These are phyloP conservation scores for Pseudomyrmex concolor DNA, from an alignment of 1,140 invertebrate genomes.

Conservation along the genomic window DNA sequence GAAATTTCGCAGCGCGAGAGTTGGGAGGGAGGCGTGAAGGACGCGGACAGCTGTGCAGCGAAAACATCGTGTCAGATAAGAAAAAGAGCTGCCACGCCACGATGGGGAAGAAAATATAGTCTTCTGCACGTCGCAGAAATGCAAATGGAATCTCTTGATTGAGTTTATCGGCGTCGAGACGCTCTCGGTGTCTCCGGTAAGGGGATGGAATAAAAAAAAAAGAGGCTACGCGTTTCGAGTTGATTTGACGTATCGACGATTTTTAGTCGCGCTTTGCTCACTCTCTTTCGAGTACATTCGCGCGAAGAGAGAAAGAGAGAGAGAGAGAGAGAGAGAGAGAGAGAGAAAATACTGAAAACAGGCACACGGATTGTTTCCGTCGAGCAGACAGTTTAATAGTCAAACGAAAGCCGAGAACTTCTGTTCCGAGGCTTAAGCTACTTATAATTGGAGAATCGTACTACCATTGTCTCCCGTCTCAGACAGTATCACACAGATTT, in stretches of 20 bases:
- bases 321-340: slow-evolving; percentile 12
- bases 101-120: slow-evolving; percentile 33
- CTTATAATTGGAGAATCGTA: slow-evolving; percentile 20
- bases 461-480: neutral
- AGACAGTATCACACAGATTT: neutral
- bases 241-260: slow-evolving; percentile 71
- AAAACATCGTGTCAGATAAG: slow-evolving; percentile 44
- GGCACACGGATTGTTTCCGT: slow-evolving; percentile 32
- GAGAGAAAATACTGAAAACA: slow-evolving; percentile 46
- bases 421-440: too few species aligned
- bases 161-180: slow-evolving; percentile 61
- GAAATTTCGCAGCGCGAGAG: slow-evolving; percentile 9
- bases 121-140: slow-evolving; percentile 53
- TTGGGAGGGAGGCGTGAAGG: neutral
- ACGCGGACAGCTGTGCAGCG: neutral
- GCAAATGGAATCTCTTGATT: slow-evolving; percentile 73
- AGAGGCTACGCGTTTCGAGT: neutral
- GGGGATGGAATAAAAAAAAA: slow-evolving; percentile 41
- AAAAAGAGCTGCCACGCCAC: slow-evolving; percentile 13
- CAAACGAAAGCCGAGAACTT: neutral
- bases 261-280: slow-evolving; percentile 43
- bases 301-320: slow-evolving; percentile 28
- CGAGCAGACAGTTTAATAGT: slow-evolving; percentile 1
- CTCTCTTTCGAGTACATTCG: slow-evolving; percentile 59
- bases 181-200: slow-evolving; percentile 23